phyloP scores from a whole-genome alignment of 2,888 invertebrate species.

The Leptopilina drosophilae region DNA sequence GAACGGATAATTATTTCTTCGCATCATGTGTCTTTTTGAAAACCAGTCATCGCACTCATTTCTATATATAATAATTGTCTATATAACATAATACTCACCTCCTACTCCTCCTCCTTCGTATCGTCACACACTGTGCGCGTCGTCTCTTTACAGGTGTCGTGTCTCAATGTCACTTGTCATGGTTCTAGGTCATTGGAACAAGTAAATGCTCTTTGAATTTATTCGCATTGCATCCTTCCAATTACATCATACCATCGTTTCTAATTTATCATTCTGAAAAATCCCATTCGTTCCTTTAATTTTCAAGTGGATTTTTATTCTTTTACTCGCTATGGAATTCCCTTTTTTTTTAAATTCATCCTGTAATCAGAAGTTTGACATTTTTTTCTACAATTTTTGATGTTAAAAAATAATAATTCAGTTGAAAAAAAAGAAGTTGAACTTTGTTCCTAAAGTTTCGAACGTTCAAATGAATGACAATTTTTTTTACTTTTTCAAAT shows the following conservation, averaged over 20 bases:
- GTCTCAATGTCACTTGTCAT: constrained; percentile 17
- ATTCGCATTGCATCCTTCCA: constrained; percentile 15
- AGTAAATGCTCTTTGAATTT: constrained; percentile 20
- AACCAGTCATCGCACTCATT: not conserved
- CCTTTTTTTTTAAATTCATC: not conserved
- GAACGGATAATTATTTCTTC: constrained; percentile 35
- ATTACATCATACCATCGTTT: constrained; percentile 20
- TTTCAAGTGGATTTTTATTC: not conserved
- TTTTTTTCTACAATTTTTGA: no score
- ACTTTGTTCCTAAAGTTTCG: no score
- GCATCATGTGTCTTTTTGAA: constrained; percentile 1
- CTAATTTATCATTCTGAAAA: not conserved
- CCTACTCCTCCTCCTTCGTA: no score
- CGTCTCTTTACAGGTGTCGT: constrained; percentile 5
- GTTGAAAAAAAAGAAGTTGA: no score
- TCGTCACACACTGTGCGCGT: no score
- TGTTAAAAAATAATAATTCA: no score
- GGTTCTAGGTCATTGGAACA: constrained; percentile 38
- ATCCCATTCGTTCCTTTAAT: constrained; percentile 8
- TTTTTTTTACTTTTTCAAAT: no score
- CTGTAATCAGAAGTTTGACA: not conserved
- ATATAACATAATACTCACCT: not conserved
- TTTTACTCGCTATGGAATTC: not conserved
- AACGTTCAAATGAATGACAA: no score
- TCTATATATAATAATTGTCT: not conserved